Evolutionary conservation across 2,888 invertebrate species (phyloP), one percentile per base, ranked within the genome.

Genomic region (Apodemia duryi): DNA sequence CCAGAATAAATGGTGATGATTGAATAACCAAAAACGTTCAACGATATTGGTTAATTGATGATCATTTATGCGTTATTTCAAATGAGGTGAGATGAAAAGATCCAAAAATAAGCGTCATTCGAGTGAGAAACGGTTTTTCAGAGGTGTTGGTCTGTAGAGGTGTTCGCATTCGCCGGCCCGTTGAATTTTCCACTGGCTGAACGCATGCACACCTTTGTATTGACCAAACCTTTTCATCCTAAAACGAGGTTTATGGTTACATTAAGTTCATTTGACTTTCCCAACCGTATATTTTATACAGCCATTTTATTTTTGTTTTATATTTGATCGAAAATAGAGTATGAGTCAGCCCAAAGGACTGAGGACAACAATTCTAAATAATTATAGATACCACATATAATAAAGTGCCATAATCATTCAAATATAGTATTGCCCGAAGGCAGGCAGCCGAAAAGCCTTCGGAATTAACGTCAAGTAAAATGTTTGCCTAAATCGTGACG

Each of bases 161-260:
- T 82, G 83, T 79, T 84, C 83, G 84, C 82, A 89, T 84, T 87
- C 86, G 87, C 79, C 86, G 88, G 88, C 82, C 88, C 89, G 86
- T 78, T 86, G 84, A 87, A 90, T 89, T 91, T 91, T 91, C 91
- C 91, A 90, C 88, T 87, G 85, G 86, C 83, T 85, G 88, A 88
- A 79, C 83, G 81, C 85, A 81, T 83, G 82, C 81, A 75, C 78
- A 87, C 86, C 88, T 89, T 85, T 86, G 88, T 87, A 87, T 86
- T 85, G 85, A 82, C 82, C 83, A 86, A 83, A 84, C 84, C 84
- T 84, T 83, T 83, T 79, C 78, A 82, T 85, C 83, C 85, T 85
- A 83, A 84, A 85, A 68, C 68, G 69, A 66, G 63, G 57, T 69
- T 69, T 67, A 67, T 68, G 66, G 65, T 67, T 67, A 67, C 67